A percentile compares a stretch with the other conserved stretches of the same genome.
Evolutionary conservation across 2,888 invertebrate species (phyloP).

Genomic region (Spisula solida): DNA sequence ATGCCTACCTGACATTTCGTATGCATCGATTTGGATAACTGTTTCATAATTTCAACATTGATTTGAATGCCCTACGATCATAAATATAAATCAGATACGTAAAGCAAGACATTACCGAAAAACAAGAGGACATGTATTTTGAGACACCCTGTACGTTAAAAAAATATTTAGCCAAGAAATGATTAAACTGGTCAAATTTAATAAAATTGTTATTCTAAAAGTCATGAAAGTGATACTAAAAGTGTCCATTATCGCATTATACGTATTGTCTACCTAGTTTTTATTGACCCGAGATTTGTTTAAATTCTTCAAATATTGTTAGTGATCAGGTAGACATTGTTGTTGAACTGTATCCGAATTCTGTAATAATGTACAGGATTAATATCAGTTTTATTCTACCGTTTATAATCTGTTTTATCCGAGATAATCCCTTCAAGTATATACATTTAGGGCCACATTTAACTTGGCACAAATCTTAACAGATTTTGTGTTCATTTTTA

Average conservation of each 20-base stretch:
- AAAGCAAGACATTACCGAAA: too few relatives aligned
- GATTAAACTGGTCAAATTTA: background rate
- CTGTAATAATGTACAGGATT: background rate
- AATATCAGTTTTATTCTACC: conserved; percentile 1
- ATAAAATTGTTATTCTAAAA: background rate
- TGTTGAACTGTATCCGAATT: background rate
- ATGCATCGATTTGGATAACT: too few relatives aligned
- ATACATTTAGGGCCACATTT: background rate
- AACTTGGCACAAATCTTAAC: conserved; percentile 9
- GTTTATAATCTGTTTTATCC: conserved; percentile 17
- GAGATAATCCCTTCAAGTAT: conserved; percentile 28
- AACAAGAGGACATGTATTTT: too few relatives aligned
- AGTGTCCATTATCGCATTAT: conserved; percentile 4
- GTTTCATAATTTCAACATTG: too few relatives aligned
- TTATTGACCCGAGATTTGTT: background rate
- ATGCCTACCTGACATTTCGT: too few relatives aligned
- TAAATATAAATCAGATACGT: too few relatives aligned
- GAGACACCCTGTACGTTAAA: too few relatives aligned
- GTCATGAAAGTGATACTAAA: background rate
- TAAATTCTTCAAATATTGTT: background rate
- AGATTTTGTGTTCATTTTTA: background rate
- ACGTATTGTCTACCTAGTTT: background rate
- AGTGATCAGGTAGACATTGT: background rate
- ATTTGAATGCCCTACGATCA: too few relatives aligned
- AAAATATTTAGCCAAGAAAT: background rate